These are phyloP conservation scores for Onchidella celtica DNA, from an alignment of 2,888 invertebrate species.

Conservation along the genomic window DNA sequence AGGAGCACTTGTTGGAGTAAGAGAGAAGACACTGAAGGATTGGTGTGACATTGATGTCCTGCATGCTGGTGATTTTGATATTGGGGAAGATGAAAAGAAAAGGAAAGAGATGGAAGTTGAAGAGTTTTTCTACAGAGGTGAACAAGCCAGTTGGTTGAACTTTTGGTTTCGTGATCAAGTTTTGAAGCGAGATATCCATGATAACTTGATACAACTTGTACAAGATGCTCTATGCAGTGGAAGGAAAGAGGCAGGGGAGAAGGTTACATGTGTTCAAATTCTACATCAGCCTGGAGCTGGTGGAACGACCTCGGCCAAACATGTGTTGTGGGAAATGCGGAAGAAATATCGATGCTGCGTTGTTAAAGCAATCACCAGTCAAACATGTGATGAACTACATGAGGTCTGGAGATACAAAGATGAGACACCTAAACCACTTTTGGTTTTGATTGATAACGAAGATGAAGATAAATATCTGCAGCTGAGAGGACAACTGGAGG, in stretches of 20 bases:
- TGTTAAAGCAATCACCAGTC: slow-evolving; percentile 58
- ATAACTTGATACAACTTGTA: slow-evolving; percentile 46
- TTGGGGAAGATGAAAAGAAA: slow-evolving; percentile 41
- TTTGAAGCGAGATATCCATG: slow-evolving; percentile 53
- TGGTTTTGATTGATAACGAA: slow-evolving; percentile 63
- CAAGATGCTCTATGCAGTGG: slow-evolving; percentile 48
- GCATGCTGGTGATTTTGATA: slow-evolving; percentile 35
- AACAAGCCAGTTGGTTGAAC: slow-evolving; percentile 67
- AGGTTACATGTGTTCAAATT: slow-evolving; percentile 57
- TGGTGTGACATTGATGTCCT: slow-evolving; percentile 59
- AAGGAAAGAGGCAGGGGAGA: slow-evolving; percentile 50
- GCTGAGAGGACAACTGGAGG: slow-evolving; percentile 53
- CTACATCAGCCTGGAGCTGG: slow-evolving; percentile 70
- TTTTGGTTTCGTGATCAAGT: slow-evolving; percentile 65
- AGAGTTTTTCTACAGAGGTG: slow-evolving; percentile 62
- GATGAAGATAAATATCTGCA: slow-evolving; percentile 58
- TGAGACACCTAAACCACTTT: slow-evolving; percentile 58
- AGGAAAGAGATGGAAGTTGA: slow-evolving; percentile 54
- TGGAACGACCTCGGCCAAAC: slow-evolving; percentile 65
- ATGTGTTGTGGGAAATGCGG: slow-evolving; percentile 65
- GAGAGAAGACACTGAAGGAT: slow-evolving; percentile 56
- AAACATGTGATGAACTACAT: slow-evolving; percentile 62
- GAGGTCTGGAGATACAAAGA: slow-evolving; percentile 56
- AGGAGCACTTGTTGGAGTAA: slow-evolving; percentile 56
- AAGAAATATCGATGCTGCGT: slow-evolving; percentile 61